Conservation (phyloP, 2,888 invertebrate genomes). For the Quadroppia sp. region DNA sequence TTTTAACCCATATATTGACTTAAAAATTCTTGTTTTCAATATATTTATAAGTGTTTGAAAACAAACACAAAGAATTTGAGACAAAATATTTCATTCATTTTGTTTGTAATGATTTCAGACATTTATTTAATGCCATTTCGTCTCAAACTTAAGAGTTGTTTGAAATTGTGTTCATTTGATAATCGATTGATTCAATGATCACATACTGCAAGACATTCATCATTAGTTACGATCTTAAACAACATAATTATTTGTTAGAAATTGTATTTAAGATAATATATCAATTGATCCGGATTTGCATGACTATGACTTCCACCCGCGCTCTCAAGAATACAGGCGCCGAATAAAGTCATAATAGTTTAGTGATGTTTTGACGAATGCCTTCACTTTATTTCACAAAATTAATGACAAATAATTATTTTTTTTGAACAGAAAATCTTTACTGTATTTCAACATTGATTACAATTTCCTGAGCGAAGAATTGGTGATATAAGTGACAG, state of each 20-base stretch:
- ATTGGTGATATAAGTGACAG: neutral
- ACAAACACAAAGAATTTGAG: no score
- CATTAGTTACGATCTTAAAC: neutral
- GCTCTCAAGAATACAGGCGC: slow-evolving; percentile 21
- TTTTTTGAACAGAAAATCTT: neutral
- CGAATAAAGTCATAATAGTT: neutral
- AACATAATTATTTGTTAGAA: neutral
- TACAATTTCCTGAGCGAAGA: neutral
- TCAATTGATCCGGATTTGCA: neutral
- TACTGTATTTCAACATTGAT: neutral
- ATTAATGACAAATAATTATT: neutral
- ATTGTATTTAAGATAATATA: neutral
- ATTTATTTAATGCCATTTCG: no score
- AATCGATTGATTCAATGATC: no score
- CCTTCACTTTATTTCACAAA: neutral
- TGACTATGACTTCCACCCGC: slow-evolving; percentile 25
- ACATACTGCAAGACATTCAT: no score
- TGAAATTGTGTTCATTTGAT: no score
- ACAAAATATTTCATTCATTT: no score
- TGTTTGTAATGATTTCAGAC: no score
- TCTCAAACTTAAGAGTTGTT: no score
- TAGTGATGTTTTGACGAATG: neutral
- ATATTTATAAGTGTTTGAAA: no score
- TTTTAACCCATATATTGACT: no score
- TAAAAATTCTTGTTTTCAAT: no score